Evolutionary conservation across 1,140 invertebrate species (phyloP).

Genomic region (Pomacea maculata): DNA sequence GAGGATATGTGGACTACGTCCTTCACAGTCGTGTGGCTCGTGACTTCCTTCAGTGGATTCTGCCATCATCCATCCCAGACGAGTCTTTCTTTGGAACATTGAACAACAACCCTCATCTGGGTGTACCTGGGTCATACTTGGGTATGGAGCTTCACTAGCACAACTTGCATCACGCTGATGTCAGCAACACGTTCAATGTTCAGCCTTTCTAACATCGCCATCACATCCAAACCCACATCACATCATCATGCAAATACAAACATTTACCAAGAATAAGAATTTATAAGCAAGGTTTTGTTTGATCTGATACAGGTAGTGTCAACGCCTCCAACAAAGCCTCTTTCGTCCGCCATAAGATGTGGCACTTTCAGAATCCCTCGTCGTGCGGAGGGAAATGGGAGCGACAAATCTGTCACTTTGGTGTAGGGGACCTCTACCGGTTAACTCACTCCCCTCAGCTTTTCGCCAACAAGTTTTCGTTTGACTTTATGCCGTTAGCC

Average conservation of each 20-base stretch:
- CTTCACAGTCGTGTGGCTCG: slow-evolving; percentile 38
- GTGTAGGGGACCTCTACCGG: slow-evolving; percentile 42
- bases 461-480: slow-evolving; percentile 25
- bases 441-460: slow-evolving; percentile 11
- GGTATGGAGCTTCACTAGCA: slow-evolving; percentile 23
- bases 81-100: slow-evolving; percentile 54
- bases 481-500: slow-evolving; percentile 10
- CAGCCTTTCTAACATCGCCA: no score
- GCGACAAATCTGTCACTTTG: slow-evolving; percentile 51
- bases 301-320: no score
- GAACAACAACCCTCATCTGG: slow-evolving; percentile 47
- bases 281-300: no score
- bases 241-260: no score
- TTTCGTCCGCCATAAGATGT: slow-evolving; percentile 41
- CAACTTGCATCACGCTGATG: no score
- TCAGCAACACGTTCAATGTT: no score
- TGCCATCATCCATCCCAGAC: slow-evolving; percentile 48
- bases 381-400: slow-evolving; percentile 34
- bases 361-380: slow-evolving; percentile 20
- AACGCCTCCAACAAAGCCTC: no score
- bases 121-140: slow-evolving; percentile 44
- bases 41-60: slow-evolving; percentile 52
- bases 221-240: no score
- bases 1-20: slow-evolving; percentile 52
- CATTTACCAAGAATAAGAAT: no score